These are phyloP conservation scores for Oncopodura yosiiana DNA, from an alignment of 1,140 invertebrate species.

Conservation along the genomic window DNA sequence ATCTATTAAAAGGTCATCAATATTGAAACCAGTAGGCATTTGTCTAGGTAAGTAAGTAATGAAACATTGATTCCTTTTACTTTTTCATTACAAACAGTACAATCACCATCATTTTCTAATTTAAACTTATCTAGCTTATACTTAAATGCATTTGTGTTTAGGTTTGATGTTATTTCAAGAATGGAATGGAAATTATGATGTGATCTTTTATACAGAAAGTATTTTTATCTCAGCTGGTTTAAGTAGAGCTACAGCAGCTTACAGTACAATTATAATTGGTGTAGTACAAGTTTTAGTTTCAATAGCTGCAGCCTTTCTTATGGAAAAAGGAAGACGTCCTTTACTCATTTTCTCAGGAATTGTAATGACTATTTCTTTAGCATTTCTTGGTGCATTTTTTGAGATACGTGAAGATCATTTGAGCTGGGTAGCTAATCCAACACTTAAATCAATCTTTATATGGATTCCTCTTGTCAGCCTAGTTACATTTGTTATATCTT, in stretches of 20 bases:
- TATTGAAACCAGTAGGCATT: conserved; percentile 21
- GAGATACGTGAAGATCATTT: conserved; percentile 40
- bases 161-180: conserved; percentile 31
- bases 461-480: conserved; percentile 72
- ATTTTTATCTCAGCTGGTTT: conserved; percentile 40
- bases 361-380: conserved; percentile 48
- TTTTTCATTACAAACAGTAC: too few species aligned
- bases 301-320: conserved; percentile 34
- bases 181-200: conserved; percentile 36
- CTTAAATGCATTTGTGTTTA: conserved; percentile 6
- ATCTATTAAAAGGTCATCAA: too few species aligned
- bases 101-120: too few species aligned
- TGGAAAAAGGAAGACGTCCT: conserved; percentile 44
- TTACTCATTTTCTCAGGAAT: conserved; percentile 45
- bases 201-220: conserved; percentile 42
- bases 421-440: not conserved
- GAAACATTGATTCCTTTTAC: too few species aligned
- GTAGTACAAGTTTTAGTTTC: conserved; percentile 40
- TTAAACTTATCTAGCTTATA: too few species aligned
- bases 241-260: not conserved
- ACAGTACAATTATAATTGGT: conserved; percentile 42
- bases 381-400: conserved; percentile 53
- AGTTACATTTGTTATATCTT: conserved; percentile 74
- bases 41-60: too few species aligned
- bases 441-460: not conserved